Evolutionary conservation across 2,888 invertebrate genomes (phyloP), one percentile per base, ranked within the genome.

Genomic region (Epirrita christyi): DNA sequence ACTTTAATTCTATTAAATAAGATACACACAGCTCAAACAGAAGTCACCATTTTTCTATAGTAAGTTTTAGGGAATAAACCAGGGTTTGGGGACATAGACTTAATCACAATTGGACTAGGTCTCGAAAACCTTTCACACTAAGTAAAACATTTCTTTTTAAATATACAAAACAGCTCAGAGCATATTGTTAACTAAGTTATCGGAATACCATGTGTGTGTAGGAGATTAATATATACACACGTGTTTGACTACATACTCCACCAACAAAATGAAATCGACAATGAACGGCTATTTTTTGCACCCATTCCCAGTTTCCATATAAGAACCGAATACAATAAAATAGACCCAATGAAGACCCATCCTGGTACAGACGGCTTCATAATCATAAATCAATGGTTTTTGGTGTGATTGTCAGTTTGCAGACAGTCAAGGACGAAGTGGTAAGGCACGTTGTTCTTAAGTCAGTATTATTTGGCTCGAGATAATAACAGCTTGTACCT

Each of bases 291-390:
- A 8, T 34, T 56, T 58, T 60, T 57, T 63, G 56, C 42, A 46
- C 15, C 42, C 32, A 53, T 40, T 59, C 78, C 21, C 73, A 74
- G 78, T 73, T 72, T 57, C 85, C 82, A 63, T 79, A 73, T 73
- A 77, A 66, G 81, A 59, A 41, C 10, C 54, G 57, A 40, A 48
- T 67, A 77, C 61, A 55, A 60, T 29, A 58, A 63, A 58, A 28
- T 41, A 11, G 29, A 8, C 43, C 43, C 46, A 40, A 56, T 50
- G 46, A 40, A 63, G 61, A 61, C 9, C 54, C 63, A 64, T 68
- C 66, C 41, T 60, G 15, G 46, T 57, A 47, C 41, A 45, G 58
- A 57, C 51, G 53, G 55, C 51, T 38, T 53, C 48, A 51, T 56
- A 62, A 55, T 44, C 48, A 61, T 66, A 62, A 66, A 66, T 66